These are phyloP conservation scores for Lampris incognitus DNA, from an alignment of 2,113 vertebrate genomes.

Conservation along the genomic window DNA sequence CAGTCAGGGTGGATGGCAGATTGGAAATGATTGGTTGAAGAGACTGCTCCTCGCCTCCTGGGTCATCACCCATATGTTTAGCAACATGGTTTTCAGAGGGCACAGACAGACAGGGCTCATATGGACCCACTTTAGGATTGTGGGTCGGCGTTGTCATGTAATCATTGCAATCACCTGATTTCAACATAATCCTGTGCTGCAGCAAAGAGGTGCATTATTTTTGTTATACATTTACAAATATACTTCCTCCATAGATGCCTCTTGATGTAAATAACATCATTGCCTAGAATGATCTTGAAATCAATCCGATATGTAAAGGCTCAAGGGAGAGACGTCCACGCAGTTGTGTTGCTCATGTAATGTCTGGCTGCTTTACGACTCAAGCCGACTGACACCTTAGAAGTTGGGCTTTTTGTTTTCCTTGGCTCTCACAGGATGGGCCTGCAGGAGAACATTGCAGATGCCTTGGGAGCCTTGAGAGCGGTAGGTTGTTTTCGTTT, in stretches of 20 bases:
- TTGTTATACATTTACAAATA: constrained; percentile 15
- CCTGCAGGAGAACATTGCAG: constrained; percentile 40
- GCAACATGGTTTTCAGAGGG: constrained; percentile 30
- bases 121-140: constrained; percentile 39
- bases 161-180: constrained; percentile 48
- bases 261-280: constrained; percentile 37
- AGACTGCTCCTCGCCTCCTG: constrained; percentile 57
- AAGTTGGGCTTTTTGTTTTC: constrained; percentile 59
- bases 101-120: constrained; percentile 46
- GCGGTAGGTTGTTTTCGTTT: constrained; percentile 56
- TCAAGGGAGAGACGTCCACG: constrained; percentile 37
- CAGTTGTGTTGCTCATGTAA: constrained; percentile 38
- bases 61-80: constrained; percentile 73
- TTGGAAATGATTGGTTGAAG: constrained; percentile 64
- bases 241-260: constrained; percentile 20
- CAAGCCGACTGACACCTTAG: constrained; percentile 59
- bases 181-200: constrained; percentile 28
- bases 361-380: constrained; percentile 54
- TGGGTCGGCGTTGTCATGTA: constrained; percentile 29
- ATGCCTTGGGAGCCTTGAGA: constrained; percentile 51
- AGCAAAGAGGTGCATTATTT: constrained; percentile 14
- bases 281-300: constrained; percentile 30
- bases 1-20: constrained; percentile 57
- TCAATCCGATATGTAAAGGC: constrained; percentile 54
- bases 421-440: constrained; percentile 63